phyloP scores from a whole-genome alignment of 2,797 vertebrate genomes.

The Perodicticus potto region DNA sequence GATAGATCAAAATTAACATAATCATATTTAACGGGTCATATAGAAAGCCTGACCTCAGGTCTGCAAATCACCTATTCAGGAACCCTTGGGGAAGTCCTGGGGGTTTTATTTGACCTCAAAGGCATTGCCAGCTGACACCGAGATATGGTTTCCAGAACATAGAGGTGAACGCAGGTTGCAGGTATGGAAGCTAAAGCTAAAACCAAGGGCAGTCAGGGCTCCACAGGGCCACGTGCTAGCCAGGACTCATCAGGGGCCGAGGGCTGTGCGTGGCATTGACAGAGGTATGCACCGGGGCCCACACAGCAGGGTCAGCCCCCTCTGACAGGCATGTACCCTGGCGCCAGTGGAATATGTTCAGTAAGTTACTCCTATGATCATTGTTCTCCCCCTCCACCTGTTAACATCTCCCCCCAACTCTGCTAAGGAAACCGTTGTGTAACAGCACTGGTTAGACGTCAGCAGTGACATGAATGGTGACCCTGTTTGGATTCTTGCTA shows the following conservation, averaged over 20 bases:
- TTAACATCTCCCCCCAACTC: not conserved
- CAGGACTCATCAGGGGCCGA: too few relatives aligned
- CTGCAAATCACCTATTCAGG: not conserved
- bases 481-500: not conserved
- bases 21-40: not conserved
- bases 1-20: not conserved
- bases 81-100: not conserved
- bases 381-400: not conserved
- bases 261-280: rapidly evolving
- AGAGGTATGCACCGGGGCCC: not conserved
- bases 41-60: not conserved
- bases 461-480: not conserved
- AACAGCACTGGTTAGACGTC: not conserved
- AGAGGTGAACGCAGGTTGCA: not conserved
- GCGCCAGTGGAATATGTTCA: not conserved
- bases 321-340: too few relatives aligned
- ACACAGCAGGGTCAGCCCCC: not conserved
- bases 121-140: not conserved
- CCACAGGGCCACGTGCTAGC: too few relatives aligned
- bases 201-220: not conserved
- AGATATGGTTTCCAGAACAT: not conserved
- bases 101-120: not conserved
- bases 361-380: not conserved
- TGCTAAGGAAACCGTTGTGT: not conserved
- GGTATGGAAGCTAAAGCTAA: not conserved